A percentile compares a stretch with the other conserved stretches of the same genome.
phyloP scores from a whole-genome alignment of 2,797 vertebrate genomes.

The Mormyrops boulengeri region DNA sequence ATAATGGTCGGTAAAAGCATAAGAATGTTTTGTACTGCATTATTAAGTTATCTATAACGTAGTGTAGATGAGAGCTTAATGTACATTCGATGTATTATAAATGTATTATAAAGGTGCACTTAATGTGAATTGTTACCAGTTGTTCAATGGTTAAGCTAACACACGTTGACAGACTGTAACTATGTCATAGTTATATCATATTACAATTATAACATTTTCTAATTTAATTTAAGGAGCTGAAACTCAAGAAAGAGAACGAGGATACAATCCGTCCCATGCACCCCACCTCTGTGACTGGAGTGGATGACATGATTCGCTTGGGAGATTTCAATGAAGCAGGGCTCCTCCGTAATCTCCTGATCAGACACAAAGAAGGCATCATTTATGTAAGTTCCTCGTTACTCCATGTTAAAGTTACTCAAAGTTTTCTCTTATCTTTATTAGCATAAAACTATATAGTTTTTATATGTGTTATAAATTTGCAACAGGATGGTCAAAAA shows the following conservation, averaged over 20 bases:
- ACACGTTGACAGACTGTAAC: not conserved
- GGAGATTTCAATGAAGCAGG: constrained; percentile 85
- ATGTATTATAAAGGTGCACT: not conserved
- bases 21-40: too few relatives aligned
- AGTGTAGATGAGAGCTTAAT: too few relatives aligned
- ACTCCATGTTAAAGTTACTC: not conserved
- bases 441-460: not conserved
- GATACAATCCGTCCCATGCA: constrained; percentile 73
- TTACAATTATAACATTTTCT: not conserved
- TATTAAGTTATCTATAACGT: too few relatives aligned
- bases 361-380: constrained; percentile 72
- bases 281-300: constrained; percentile 74
- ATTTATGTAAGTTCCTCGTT: constrained; percentile 77
- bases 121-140: not conserved
- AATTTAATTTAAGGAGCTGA: constrained; percentile 62
- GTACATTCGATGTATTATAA: not conserved
- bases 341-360: constrained; percentile 81
- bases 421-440: not conserved
- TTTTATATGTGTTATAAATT: not conserved
- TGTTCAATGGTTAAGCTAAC: not conserved
- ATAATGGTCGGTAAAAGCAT: too few relatives aligned
- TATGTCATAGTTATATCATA: not conserved
- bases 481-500: not conserved
- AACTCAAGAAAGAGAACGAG: constrained; percentile 49
- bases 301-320: constrained; percentile 87